phyloP scores from a whole-genome alignment of 2,797 vertebrate species.

The Microctenopoma stevenorrisi region DNA sequence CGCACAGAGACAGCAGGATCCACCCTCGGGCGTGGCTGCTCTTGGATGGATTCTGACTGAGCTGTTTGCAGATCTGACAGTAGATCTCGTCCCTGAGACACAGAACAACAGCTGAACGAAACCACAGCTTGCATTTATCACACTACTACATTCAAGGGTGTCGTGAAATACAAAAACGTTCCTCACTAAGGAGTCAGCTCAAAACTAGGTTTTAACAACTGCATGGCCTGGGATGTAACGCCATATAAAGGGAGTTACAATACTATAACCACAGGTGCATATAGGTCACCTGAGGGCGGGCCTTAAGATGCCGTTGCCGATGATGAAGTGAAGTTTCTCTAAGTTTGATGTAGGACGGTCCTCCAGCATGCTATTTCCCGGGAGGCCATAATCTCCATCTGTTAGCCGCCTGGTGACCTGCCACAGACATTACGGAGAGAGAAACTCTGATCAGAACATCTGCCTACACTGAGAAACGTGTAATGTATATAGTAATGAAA shows the following conservation, averaged over 20 bases:
- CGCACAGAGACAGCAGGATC: slow-evolving; percentile 97
- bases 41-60: slow-evolving; percentile 95
- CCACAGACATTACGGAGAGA: not conserved
- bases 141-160: not conserved
- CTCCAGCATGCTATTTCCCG: slow-evolving; percentile 97
- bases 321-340: slow-evolving; percentile 98
- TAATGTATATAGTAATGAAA: too few species aligned
- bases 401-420: slow-evolving; percentile 95
- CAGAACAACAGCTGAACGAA: slow-evolving; percentile 7
- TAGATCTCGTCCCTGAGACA: slow-evolving; percentile 94
- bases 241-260: not conserved
- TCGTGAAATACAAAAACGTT: not conserved
- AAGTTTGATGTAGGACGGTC: slow-evolving; percentile 97
- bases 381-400: slow-evolving; percentile 89
- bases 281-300: slow-evolving; percentile 89
- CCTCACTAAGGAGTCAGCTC: too few species aligned
- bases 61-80: slow-evolving; percentile 98
- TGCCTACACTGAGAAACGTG: not conserved
- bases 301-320: slow-evolving; percentile 95
- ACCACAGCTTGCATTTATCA: not conserved
- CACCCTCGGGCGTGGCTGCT: slow-evolving; percentile 96
- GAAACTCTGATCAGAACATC: too few species aligned
- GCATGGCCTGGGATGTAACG: too few species aligned
- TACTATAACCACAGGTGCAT: not conserved
- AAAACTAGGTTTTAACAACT: too few species aligned